Evolutionary conservation across 2,113 vertebrate species (phyloP).

Genomic region (Eulemur rufifrons): DNA sequence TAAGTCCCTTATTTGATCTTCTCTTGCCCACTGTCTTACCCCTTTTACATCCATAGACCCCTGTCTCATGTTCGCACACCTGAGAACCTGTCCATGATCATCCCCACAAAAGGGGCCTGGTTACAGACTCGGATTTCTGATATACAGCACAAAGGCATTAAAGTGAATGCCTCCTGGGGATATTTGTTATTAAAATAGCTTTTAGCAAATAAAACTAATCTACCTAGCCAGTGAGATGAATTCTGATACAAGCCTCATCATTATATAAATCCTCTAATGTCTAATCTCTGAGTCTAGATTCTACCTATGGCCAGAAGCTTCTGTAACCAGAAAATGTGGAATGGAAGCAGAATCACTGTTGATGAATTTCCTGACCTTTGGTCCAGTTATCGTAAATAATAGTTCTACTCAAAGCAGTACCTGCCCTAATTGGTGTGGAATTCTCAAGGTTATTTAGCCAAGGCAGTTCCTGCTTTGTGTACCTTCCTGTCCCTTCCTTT

Average conservation of each 20-base stretch:
- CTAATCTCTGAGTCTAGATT: neutral
- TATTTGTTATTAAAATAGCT: constrained; percentile 24
- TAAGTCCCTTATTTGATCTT: neutral
- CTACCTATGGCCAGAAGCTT: neutral
- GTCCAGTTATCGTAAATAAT: neutral
- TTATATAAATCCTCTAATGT: neutral
- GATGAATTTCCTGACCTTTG: neutral
- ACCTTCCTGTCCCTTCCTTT: neutral
- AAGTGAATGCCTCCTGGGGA: neutral
- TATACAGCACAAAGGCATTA: neutral
- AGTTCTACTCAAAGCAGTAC: neutral
- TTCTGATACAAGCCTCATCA: neutral
- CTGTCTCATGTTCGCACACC: neutral
- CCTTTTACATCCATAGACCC: neutral
- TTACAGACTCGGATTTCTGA: neutral
- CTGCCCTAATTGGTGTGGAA: neutral
- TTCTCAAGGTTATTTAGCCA: neutral
- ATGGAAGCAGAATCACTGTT: neutral
- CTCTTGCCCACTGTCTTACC: neutral
- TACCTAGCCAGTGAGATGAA: neutral
- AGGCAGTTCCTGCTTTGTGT: neutral
- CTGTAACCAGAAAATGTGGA: neutral
- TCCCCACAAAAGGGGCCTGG: neutral
- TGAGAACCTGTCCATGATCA: neutral
- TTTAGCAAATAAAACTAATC: neutral